Evolutionary conservation across 1,140 invertebrate genomes (phyloP).

Genomic region (Agrilus planipennis): DNA sequence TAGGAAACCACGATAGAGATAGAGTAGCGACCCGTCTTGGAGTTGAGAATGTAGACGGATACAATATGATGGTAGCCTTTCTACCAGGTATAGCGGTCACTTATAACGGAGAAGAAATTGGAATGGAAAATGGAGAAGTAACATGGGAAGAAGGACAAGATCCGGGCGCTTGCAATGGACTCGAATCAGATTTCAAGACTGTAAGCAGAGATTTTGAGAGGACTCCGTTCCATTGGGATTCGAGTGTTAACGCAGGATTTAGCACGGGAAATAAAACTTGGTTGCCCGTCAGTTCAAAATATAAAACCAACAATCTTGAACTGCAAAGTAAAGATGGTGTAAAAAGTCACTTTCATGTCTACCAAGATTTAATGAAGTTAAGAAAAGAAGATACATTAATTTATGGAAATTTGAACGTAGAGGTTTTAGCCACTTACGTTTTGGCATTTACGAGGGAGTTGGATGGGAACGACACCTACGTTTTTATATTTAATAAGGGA

Average conservation of each 20-base stretch:
- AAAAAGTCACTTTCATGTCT: constrained; percentile 19
- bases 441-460: constrained; percentile 5
- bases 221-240: constrained; percentile 64
- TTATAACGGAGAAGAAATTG: constrained; percentile 61
- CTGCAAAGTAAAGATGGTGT: constrained; percentile 9
- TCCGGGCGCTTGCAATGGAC: constrained; percentile 30
- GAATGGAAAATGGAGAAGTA: constrained; percentile 47
- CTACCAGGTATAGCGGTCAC: constrained; percentile 56
- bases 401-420: constrained; percentile 3
- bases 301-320: constrained; percentile 40
- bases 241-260: constrained; percentile 42
- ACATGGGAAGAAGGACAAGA: constrained; percentile 38
- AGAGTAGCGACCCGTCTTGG: constrained; percentile 37
- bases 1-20: constrained; percentile 42
- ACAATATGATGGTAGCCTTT: constrained; percentile 39
- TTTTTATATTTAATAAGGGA: constrained; percentile 3
- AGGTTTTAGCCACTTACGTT: constrained; percentile 1
- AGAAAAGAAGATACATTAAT: background rate
- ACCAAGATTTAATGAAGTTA: constrained; percentile 4
- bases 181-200: constrained; percentile 7
- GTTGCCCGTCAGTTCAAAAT: constrained; percentile 51
- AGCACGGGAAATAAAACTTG: constrained; percentile 35
- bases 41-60: constrained; percentile 34
- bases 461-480: background rate
- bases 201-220: constrained; percentile 35